Base-by-base conservation (phyloP, 2,113 vertebrate species). In the Cinclus cinclus region DNA sequence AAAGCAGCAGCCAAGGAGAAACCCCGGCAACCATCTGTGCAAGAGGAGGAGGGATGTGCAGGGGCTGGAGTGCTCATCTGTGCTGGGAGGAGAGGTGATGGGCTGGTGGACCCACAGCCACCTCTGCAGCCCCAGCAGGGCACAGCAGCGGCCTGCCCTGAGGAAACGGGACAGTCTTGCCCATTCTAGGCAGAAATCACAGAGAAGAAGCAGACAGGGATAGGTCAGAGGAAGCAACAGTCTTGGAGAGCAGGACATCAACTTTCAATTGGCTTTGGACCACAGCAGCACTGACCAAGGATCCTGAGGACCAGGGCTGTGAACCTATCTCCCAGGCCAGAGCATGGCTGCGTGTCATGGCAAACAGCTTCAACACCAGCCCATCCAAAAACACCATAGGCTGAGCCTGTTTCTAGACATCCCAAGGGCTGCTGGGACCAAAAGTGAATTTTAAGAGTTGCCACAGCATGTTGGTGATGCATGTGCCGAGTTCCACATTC, bases 1-100 rank as follows among this genome's bases (percentile, higher is more conserved):
- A 90, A 94, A 71, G 37, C 92, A 2, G 92, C 92, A 94, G 94
- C 94, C 95, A 96, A 93, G 67, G 88, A 95, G 83, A 96, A 96
- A 93, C 92, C 88, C 64, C 1, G 7, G 93, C 88, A 95, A 89
- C 93, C 8, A 18, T 42, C 79, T 59, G 87, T 86, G 73, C 56
- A 19, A 28, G 79, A 81, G 74, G 41, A 94, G 79, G 71, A 90
- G 74, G 49, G 56, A 70, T 75, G 31, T 60, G 76, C 60, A 41
- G 58, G 33, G 59, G 52, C 91, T 81, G 47, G 24, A 71, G 37
- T 0, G 0, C 56, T 86, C n/a, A 3, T 27, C 64, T 28, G 0
- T 14, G 64, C 77, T 44, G 47, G 7, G 7, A 80, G 23, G 42
- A 79, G 90, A 77, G 35, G 28, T 15, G 30, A 73, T 42, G 37